These are phyloP conservation scores for Zaprionus bogoriensis DNA, from an alignment of 2,888 invertebrate species.

Conservation along the genomic window DNA sequence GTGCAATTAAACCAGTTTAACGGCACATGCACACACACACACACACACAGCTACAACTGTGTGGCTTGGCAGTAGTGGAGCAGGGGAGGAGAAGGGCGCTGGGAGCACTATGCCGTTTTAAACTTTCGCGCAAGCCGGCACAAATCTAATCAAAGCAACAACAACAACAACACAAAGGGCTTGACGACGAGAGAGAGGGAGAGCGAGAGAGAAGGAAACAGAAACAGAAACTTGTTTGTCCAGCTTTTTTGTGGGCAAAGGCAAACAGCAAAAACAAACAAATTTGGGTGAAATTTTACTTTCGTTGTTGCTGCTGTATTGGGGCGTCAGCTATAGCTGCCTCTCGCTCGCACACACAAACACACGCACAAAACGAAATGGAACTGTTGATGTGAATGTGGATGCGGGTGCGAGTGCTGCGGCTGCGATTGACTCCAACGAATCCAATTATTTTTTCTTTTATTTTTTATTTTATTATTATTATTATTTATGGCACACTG, in stretches of 20 bases:
- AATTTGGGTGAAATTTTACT: slow-evolving; percentile 77
- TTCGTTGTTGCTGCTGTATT: slow-evolving; percentile 57
- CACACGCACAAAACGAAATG: slow-evolving; percentile 20
- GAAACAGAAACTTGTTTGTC: slow-evolving; percentile 56
- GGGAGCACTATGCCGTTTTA: slow-evolving; percentile 50
- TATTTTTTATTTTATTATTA: background rate
- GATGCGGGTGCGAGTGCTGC: slow-evolving; percentile 10
- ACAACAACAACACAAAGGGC: slow-evolving; percentile 28
- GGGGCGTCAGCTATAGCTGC: slow-evolving; percentile 58
- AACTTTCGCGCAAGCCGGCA: slow-evolving; percentile 64
- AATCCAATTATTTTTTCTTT: slow-evolving; percentile 24
- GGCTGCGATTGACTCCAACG: slow-evolving; percentile 16
- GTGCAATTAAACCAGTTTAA: slow-evolving; percentile 70
- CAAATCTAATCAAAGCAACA: slow-evolving; percentile 53
- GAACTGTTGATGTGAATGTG: slow-evolving; percentile 34
- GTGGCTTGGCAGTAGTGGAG: background rate
- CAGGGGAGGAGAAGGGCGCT: background rate
- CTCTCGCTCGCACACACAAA: slow-evolving; percentile 37
- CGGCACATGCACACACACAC: slow-evolving; percentile 25
- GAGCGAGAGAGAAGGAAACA: background rate
- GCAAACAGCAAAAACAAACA: slow-evolving; percentile 57
- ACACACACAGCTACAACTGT: slow-evolving; percentile 19
- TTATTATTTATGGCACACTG: slow-evolving; percentile 14
- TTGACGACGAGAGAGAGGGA: background rate
- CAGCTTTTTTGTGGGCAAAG: slow-evolving; percentile 31